Evolutionary conservation across 2,888 invertebrate genomes (phyloP).

Genomic region (Isoperla grammatica): DNA sequence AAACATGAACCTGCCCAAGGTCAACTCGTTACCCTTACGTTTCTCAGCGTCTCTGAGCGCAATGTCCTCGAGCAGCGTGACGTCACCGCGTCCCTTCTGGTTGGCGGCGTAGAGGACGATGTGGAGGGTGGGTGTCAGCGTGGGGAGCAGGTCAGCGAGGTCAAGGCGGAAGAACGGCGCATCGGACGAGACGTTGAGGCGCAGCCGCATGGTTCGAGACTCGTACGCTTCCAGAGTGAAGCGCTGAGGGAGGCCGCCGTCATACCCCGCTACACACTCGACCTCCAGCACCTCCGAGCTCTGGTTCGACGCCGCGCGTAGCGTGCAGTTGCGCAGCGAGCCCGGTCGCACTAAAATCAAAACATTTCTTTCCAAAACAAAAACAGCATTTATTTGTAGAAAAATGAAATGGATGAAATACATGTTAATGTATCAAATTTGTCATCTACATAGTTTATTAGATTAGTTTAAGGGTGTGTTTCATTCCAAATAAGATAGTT

Average conservation of each 20-base stretch:
- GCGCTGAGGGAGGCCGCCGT: constrained; percentile 81
- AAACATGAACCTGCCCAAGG: too few relatives aligned
- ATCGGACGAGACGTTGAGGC: constrained; percentile 63
- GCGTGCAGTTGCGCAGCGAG: constrained; percentile 78
- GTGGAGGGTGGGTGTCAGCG: constrained; percentile 58
- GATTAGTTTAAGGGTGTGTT: too few relatives aligned
- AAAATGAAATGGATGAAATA: not conserved
- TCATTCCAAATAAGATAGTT: too few relatives aligned
- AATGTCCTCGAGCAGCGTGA: constrained; percentile 75
- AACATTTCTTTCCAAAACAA: too few relatives aligned
- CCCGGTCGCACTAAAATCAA: constrained; percentile 75
- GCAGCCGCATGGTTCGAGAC: constrained; percentile 61
- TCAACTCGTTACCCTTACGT: constrained; percentile 59
- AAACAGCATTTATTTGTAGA: not conserved
- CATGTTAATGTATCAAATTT: too few relatives aligned
- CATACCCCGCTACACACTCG: constrained; percentile 81
- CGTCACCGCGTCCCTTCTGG: constrained; percentile 79
- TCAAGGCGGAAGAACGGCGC: constrained; percentile 46
- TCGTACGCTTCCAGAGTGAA: constrained; percentile 80
- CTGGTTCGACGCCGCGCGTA: constrained; percentile 57
- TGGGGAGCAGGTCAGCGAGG: constrained; percentile 56
- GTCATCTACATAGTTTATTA: too few relatives aligned
- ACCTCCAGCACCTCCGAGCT: constrained; percentile 55
- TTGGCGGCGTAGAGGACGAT: constrained; percentile 78
- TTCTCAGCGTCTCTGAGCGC: constrained; percentile 77